Evolutionary conservation across 2,888 invertebrate genomes (phyloP), one percentile per base, ranked within the genome.

Genomic region (Augochlorella aurata): DNA sequence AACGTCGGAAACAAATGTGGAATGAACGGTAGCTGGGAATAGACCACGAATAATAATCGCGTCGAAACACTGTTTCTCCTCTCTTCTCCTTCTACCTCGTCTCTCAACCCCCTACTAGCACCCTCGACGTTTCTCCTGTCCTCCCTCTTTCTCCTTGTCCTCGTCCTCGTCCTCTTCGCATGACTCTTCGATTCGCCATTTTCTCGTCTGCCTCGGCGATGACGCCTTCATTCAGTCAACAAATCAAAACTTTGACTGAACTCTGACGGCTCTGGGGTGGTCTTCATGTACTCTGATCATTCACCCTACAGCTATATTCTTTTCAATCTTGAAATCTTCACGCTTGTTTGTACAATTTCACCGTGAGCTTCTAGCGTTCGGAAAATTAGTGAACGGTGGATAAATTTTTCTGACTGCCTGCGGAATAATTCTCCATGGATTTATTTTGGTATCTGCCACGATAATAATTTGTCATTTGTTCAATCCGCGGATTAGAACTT

Each of bases 1-100:
- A 85, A 83, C 85, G 81, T 84, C 79, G 81, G 77, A 81, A 84
- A 88, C 88, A 86, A 88, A 89, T 86, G 88, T 81, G 87, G 84
- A 76, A 85, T 84, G 88, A 89, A 77, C 81, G 81, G 83, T 82
- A 82, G 81, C 76, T 76, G 82, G 81, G 78, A 81, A 83, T 86
- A 83, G 84, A 85, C 82, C 87, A 76, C 85, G 89, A 84, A 85
- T 87, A 82, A 84, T 88, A 87, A 88, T 89, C 83, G 88, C 85
- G 79, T 75, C 82, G 87, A 83, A 85, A 87, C 89, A 87, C 87
- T 83, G 83, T 89, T 82, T 79, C 71, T 63, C 54, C 66, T 69
- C 68, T 54, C 67, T 45, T 73, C 68, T n/a, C 49, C n/a, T 58
- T n/a, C 52, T 24, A 44, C 54, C 38, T 58, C 58, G 44, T 47